Evolutionary conservation across 1,140 invertebrate species (phyloP).

Genomic region (Dryas iulia): DNA sequence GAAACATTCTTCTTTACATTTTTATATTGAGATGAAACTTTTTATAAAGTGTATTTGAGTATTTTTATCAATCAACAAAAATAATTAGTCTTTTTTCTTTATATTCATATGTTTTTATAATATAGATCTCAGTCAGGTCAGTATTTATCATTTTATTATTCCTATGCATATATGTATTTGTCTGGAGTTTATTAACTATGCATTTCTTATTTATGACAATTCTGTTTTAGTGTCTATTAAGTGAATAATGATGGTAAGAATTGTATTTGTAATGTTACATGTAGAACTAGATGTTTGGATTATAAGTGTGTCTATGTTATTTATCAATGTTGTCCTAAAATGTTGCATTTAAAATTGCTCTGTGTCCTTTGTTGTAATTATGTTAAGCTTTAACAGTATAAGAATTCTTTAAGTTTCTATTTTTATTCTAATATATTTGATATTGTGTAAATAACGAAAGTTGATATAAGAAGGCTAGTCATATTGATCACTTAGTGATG

Average conservation of each 20-base stretch:
- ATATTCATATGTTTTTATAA: not conserved
- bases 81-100: not conserved
- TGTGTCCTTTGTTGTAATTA: constrained; percentile 4
- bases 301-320: constrained; percentile 25
- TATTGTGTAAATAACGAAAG: constrained; percentile 18
- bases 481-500: constrained; percentile 23
- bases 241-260: not conserved
- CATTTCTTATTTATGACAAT: not conserved
- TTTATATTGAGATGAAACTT: constrained; percentile 7
- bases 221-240: not conserved
- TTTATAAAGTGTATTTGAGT: constrained; percentile 1
- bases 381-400: constrained; percentile 7
- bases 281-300: constrained; percentile 3
- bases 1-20: constrained; percentile 5
- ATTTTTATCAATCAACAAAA: constrained; percentile 1
- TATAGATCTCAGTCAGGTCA: constrained; percentile 32
- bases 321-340: constrained; percentile 33
- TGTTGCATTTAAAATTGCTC: constrained; percentile 32
- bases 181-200: not conserved
- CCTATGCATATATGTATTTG: not conserved
- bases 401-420: constrained; percentile 12
- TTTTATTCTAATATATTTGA: not conserved
- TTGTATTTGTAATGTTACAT: not conserved
- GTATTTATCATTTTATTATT: constrained; percentile 26
- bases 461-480: constrained; percentile 23